Conservation (phyloP, 2,113 vertebrate genomes). For the Anarhynchus alexandrinus region DNA sequence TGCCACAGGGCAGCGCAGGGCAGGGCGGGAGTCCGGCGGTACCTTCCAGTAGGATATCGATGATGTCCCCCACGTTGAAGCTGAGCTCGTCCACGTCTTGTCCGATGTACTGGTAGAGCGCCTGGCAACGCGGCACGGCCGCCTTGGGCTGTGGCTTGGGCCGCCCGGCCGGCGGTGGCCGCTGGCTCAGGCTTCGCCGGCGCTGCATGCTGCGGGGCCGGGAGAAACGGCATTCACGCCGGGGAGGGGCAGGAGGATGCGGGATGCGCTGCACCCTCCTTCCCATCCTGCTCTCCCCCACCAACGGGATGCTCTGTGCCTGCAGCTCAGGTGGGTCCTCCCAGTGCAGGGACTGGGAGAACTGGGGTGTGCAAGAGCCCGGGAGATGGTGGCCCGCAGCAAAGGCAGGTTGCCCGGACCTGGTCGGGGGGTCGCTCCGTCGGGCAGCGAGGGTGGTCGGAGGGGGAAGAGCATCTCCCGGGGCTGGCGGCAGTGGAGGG, state of each 20-base stretch:
- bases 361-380: background rate
- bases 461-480: background rate
- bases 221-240: accelerated
- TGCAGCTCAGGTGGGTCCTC: background rate
- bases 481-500: background rate
- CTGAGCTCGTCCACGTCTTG: conserved; percentile 95
- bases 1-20: background rate
- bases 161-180: conserved; percentile 79
- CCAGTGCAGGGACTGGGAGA: background rate
- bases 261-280: accelerated
- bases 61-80: conserved; percentile 86
- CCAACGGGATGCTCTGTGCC: background rate
- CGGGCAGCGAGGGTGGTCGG: background rate
- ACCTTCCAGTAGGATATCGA: conserved; percentile 91
- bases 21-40: background rate
- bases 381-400: background rate
- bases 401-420: accelerated
- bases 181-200: conserved; percentile 82
- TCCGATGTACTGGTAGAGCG: conserved; percentile 88
- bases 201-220: conserved; percentile 78
- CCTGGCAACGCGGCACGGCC: conserved; percentile 79
- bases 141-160: conserved; percentile 79
- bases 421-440: background rate
- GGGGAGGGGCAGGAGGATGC: accelerated
- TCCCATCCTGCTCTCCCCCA: background rate